phyloP scores from a whole-genome alignment of 2,888 invertebrate genomes.

The Drosophila mulleri region DNA sequence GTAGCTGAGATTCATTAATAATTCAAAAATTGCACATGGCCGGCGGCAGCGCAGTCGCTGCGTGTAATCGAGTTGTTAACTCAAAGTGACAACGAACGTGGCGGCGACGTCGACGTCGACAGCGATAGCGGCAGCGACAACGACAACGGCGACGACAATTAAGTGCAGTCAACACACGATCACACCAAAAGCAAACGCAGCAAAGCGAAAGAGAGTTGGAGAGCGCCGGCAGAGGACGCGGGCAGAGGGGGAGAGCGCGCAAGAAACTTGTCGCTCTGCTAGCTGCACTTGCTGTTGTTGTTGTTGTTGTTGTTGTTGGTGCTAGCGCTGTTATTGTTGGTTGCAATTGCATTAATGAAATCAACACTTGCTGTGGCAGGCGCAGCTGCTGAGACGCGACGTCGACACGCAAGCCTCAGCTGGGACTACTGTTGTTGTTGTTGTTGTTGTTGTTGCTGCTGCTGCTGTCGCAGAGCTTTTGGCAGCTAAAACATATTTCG shows the following conservation, averaged over 20 bases:
- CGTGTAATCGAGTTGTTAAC: conserved; percentile 83
- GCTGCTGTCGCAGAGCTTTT: conserved; percentile 39
- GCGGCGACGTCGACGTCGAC: conserved; percentile 20
- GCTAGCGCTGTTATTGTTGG: conserved; percentile 42
- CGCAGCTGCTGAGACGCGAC: conserved; percentile 39
- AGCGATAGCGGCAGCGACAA: conserved; percentile 24
- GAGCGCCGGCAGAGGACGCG: neutral
- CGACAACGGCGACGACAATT: conserved; percentile 59
- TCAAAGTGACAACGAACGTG: conserved; percentile 76
- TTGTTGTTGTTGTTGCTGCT: conserved; percentile 25
- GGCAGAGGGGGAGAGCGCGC: conserved; percentile 2
- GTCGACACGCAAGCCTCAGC: conserved; percentile 66
- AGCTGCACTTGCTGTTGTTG: conserved; percentile 42
- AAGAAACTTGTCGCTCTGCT: conserved; percentile 48
- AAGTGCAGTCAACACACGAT: conserved; percentile 77
- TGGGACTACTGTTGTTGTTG: conserved; percentile 35
- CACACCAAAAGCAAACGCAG: conserved; percentile 37
- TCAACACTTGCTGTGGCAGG: conserved; percentile 67
- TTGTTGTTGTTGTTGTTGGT: conserved; percentile 27
- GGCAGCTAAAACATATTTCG: conserved; percentile 75
- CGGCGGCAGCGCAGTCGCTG: conserved; percentile 71
- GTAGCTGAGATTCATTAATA: conserved; percentile 78
- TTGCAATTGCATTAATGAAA: conserved; percentile 74
- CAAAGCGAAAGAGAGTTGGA: conserved; percentile 11
- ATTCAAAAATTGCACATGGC: conserved; percentile 79